Conservation (phyloP, 2,888 invertebrate genomes). For the Drosophila differens region DNA sequence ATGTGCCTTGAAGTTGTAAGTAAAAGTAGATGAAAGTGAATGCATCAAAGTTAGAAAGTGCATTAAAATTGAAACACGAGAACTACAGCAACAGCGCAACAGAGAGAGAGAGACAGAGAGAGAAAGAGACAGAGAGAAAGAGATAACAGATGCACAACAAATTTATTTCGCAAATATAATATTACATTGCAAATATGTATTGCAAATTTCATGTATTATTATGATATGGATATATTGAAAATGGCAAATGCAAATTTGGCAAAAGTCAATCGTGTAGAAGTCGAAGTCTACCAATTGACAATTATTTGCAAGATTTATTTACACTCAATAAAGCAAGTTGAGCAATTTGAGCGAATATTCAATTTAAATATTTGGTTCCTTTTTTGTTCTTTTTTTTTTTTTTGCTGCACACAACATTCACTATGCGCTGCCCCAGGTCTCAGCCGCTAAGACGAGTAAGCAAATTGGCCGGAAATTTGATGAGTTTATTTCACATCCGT, state of each 20-base stretch:
- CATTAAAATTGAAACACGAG: neutral
- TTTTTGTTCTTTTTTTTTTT: no score
- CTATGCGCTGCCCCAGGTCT: slow-evolving; percentile 4
- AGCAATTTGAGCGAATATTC: neutral
- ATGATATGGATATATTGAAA: neutral
- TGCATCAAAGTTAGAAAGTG: slow-evolving; percentile 26
- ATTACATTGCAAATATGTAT: neutral
- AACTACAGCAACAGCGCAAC: neutral
- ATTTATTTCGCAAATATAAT: neutral
- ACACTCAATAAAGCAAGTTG: neutral
- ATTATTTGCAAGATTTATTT: neutral
- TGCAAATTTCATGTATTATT: neutral
- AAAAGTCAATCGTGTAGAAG: neutral
- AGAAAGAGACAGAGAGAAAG: neutral
- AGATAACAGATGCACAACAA: neutral
- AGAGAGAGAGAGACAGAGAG: neutral
- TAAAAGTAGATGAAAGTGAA: slow-evolving; percentile 18
- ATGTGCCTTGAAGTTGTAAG: neutral
- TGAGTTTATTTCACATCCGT: slow-evolving; percentile 59
- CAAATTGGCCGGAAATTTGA: slow-evolving; percentile 72
- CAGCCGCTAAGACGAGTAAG: slow-evolving; percentile 28
- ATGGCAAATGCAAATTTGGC: neutral
- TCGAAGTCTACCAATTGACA: neutral
- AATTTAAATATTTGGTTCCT: neutral
- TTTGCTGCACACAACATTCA: neutral